Evolutionary conservation across 2,888 invertebrate species (phyloP).

Genomic region (Blera fallax): DNA sequence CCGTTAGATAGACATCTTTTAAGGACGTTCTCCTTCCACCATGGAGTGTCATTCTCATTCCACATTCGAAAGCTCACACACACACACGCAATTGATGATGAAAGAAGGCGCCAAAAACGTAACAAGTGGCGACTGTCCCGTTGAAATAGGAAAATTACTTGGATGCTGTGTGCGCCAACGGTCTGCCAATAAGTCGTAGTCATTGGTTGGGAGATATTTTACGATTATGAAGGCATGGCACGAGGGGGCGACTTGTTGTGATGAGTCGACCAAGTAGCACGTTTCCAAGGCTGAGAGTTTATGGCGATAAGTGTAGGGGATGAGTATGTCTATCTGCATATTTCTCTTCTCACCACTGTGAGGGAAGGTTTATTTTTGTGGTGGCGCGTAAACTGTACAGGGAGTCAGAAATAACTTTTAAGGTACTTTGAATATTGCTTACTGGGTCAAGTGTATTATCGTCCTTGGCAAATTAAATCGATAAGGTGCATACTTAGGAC

Average conservation of each 20-base stretch:
- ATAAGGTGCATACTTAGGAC: no score
- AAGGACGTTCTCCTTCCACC: constrained; percentile 27
- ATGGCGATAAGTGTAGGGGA: constrained; percentile 25
- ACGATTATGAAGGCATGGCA: neutral
- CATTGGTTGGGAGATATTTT: constrained; percentile 16
- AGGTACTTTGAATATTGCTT: neutral
- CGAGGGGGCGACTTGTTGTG: constrained; percentile 53
- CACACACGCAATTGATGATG: neutral
- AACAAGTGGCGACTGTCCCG: constrained; percentile 65
- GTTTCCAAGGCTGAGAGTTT: constrained; percentile 54
- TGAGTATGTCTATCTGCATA: constrained; percentile 58
- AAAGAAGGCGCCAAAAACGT: constrained; percentile 71
- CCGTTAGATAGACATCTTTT: constrained; percentile 49
- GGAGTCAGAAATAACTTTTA: constrained; percentile 3
- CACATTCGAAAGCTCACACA: neutral
- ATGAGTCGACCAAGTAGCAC: constrained; percentile 68
- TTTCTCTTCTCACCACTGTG: neutral
- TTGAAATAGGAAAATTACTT: constrained; percentile 37
- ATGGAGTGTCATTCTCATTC: neutral
- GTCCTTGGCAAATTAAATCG: no score
- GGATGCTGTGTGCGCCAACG: constrained; percentile 63
- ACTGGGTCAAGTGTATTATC: no score
- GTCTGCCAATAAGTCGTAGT: constrained; percentile 58
- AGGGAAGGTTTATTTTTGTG: constrained; percentile 31
- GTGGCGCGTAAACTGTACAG: constrained; percentile 58